Evolutionary conservation across 2,113 vertebrate species (phyloP).

Genomic region (Dunckerocampus dactyliophorus): DNA sequence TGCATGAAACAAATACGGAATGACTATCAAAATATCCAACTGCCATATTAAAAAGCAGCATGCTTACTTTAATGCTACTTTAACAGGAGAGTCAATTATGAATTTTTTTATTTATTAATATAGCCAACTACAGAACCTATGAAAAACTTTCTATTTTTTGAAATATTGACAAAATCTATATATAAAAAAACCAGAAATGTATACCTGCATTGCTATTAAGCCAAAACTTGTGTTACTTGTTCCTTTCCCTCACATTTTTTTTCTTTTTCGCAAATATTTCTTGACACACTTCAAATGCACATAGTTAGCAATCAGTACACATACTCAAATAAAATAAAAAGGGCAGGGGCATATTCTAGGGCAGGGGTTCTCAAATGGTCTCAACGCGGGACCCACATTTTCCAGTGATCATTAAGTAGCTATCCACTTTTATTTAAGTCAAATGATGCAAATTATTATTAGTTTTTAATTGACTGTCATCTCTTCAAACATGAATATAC

Average conservation of each 20-base stretch:
- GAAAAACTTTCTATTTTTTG: slow-evolving; percentile 83
- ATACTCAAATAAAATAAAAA: slow-evolving; percentile 37
- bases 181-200: slow-evolving; percentile 71
- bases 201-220: slow-evolving; percentile 78
- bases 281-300: slow-evolving; percentile 50
- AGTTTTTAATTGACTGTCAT: no score
- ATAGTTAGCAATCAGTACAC: slow-evolving; percentile 50
- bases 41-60: slow-evolving; percentile 82
- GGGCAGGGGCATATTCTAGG: not conserved
- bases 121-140: slow-evolving; percentile 74
- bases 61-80: slow-evolving; percentile 61
- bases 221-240: slow-evolving; percentile 68
- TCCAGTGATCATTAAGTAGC: no score
- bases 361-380: no score
- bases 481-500: no score
- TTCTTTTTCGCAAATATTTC: slow-evolving; percentile 38
- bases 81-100: slow-evolving; percentile 71
- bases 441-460: no score
- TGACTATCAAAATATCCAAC: slow-evolving; percentile 75
- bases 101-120: slow-evolving; percentile 80
- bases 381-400: no score
- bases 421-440: no score
- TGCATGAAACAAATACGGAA: slow-evolving; percentile 86
- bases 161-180: slow-evolving; percentile 72
- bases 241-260: slow-evolving; percentile 41